Percentiles rank a stretch among this genome's conserved stretches.
These are phyloP conservation scores for Podarcis muralis DNA, from an alignment of 2,113 vertebrate species.

Conservation along the genomic window DNA sequence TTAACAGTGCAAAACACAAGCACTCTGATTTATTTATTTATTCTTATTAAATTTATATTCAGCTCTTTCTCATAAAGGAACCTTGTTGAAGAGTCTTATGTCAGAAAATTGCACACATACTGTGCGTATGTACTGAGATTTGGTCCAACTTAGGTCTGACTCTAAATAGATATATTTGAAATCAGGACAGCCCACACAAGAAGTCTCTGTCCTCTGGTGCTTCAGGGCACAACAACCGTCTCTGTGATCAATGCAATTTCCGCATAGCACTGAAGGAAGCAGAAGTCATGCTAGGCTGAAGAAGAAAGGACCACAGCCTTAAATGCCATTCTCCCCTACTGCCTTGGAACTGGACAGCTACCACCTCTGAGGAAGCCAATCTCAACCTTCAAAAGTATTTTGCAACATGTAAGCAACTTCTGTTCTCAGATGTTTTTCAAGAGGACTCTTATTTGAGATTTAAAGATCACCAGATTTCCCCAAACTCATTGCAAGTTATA, in stretches of 20 bases:
- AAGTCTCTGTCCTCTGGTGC: not conserved
- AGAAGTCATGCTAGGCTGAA: not conserved
- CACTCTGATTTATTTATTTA: not conserved
- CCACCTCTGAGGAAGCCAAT: not conserved
- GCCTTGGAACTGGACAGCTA: not conserved
- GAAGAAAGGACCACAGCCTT: not conserved
- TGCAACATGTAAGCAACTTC: not conserved
- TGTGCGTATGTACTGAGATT: not conserved
- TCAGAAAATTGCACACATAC: not conserved
- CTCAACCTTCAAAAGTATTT: not conserved
- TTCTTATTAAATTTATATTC: too few relatives aligned
- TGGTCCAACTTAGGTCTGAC: not conserved
- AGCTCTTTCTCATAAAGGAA: too few relatives aligned
- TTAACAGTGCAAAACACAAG: not conserved
- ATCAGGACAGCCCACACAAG: not conserved
- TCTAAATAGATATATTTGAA: not conserved
- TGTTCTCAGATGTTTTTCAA: not conserved
- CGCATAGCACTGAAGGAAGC: not conserved
- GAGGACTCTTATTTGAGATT: not conserved
- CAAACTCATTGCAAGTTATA: not conserved
- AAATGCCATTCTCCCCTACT: not conserved
- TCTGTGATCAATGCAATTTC: not conserved
- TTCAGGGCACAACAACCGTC: not conserved
- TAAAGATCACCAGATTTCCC: not conserved
- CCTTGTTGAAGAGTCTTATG: not conserved